Base-by-base conservation (phyloP, 2,888 invertebrate genomes). In the Bibio marci region DNA sequence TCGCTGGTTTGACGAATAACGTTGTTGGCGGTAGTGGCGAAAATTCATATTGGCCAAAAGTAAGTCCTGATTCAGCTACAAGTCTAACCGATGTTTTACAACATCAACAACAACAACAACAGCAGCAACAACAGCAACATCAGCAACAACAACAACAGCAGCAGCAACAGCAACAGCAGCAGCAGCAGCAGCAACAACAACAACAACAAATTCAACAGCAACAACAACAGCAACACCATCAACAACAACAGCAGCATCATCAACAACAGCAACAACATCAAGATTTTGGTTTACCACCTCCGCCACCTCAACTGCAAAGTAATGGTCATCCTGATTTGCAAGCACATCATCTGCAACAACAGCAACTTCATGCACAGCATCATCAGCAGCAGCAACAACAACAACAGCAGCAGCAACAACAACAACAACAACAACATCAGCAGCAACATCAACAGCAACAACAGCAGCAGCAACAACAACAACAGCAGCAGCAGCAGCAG, bases 1-100 rank as follows among this genome's bases (percentile, higher is more conserved):
- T 43, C 18, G 30, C 45, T 3, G 49, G 48, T 40, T 45, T 49
- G 35, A 49, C 49, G 43, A 46, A 46, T 36, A 45, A 40, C 11
- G 40, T 45, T 6, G 38, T 70, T 22, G 66, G 68, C 2, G 64
- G 65, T 1, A 48, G 46, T 4, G 48, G 48, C 48, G 80, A 80
- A 35, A 78, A 79, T 50, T 76, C 77, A 2, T 83, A 83, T 59
- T 86, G 86, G 87, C 83, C 86, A 7, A 87, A 86, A 58, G 82
- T 86, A 43, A 82, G 82, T 53, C 80, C 80, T 1, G 80, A 80
- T 50, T 77, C 80, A 27, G 78, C 70, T 13, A 70, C 70, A 41
- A 69, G 71, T 59, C 48, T 60, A 40, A 69, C 70, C 33, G 73
- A 73, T 45, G 64, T 73, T 50, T 61, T 74, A 64, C 62, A 71